Base-by-base conservation (phyloP, 1,140 invertebrate species). In the Colletes gigas region DNA sequence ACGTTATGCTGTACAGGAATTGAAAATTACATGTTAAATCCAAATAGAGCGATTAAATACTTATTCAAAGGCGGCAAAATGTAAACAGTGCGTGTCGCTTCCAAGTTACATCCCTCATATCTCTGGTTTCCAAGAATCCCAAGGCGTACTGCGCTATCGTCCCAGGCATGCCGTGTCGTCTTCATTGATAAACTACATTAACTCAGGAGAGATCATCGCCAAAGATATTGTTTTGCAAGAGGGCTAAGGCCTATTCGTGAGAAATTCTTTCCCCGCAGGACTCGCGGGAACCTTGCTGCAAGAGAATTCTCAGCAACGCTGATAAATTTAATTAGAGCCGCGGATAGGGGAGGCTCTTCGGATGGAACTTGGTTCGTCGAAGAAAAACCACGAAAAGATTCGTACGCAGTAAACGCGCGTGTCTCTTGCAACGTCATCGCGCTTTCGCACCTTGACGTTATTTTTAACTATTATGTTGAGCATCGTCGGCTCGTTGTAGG, bases 391-490 rank as follows among this genome's bases (percentile, higher is more conserved):
- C 15, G 47, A 60, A 39, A 50, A n/a, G 9, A 21, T 72, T 76
- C 57, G 4, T 41, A 10, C 19, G 67, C 66, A n/a, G 30, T 30
- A 55, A 79, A 80, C 39, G 12, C 10, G 59, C 55, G 12, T 47
- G 69, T 39, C 63, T 62, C 10, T 30, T 30, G 17, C 41, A 17
- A 44, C 8, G 12, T 14, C 41, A 15, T 67, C 47, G 47, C 30
- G 52, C 41, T 76, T 82, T 84, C 68, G 63, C 78, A 84, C 68
- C 73, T 78, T 78, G 55, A 47, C 54, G 71, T 78, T 86, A 86
- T 86, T 86, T 86, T 86, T 82, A 85, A 86, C 79, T 78, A 69
- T 85, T 85, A 85, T 78, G 70, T 78, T 69, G 60, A 39, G 57
- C 68, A 21, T 41, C 17, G 54, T 39, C 54, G 72, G 8, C 67